Base-by-base conservation (phyloP, 2,888 invertebrate genomes). In the Synanthedon vespiformis region DNA sequence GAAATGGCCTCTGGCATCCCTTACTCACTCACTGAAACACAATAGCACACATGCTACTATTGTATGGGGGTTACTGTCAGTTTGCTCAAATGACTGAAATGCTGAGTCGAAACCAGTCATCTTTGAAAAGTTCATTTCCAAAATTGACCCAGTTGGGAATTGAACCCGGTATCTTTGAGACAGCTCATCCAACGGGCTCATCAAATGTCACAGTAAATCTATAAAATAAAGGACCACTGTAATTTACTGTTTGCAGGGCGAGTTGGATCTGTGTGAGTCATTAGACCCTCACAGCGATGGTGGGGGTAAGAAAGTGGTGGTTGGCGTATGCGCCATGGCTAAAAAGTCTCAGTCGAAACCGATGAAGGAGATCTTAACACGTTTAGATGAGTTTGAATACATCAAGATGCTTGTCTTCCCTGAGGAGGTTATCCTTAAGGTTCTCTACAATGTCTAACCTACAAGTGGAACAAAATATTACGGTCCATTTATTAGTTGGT, bases 251-350 rank as follows among this genome's bases (percentile, higher is more conserved):
- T 53, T 49, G 27, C 41, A 94, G 94, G 93, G 93, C 61, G 94
- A 94, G 75, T 90, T 94, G 80, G 94, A 94, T 74, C 88, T 93
- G 74, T 93, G 89, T 56, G 94, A 93, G 72, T 88, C 89, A 2
- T 74, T 89, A 73, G 91, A 90, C 60, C 87, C 89, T 13, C 89
- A 90, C 60, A 86, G 88, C 62, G 90, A 90, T 83, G 88, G 90
- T 88, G 74, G 82, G 55, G 94, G 93, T 67, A 96, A 96, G 80
- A 95, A 97, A 73, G 97, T 99, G 66, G 91, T 97, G 75, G 97
- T 99, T 67, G 99, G 99, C 58, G 94, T 99, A 56, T 99, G 99
- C 89, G 99, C 99, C 62, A 99, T 99, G 99, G 95, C 96, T 71
- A 99, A 99, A 87, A 99, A 99, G 85, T 97, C 98, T 41, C 95